These are phyloP conservation scores for Acrossocheilus wenchowensis DNA, from an alignment of 2,797 vertebrate genomes.

Conservation along the genomic window DNA sequence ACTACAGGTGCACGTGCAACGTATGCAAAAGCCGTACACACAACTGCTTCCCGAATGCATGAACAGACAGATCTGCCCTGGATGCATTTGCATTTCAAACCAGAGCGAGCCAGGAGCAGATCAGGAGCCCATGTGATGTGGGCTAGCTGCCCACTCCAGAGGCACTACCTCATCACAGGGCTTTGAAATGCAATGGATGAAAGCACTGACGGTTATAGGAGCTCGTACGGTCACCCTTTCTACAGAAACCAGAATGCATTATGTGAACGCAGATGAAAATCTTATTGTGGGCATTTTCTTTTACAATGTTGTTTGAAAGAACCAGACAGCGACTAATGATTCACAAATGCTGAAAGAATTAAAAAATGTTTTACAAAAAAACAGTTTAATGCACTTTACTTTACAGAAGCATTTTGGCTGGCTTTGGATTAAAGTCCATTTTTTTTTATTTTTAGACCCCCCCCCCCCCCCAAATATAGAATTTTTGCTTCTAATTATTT, in stretches of 20 bases:
- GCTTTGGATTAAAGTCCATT: background rate
- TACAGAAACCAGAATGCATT: slow-evolving; percentile 28
- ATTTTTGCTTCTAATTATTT: background rate
- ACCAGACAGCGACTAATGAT: slow-evolving; percentile 11
- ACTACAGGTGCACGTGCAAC: slow-evolving; percentile 44
- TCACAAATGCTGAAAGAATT: background rate
- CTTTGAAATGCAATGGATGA: slow-evolving; percentile 55
- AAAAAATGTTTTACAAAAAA: background rate
- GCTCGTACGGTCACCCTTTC: slow-evolving; percentile 31
- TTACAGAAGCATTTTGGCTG: slow-evolving; percentile 26
- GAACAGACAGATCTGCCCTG: slow-evolving; percentile 48
- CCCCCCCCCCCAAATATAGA: background rate
- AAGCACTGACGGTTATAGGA: slow-evolving; percentile 45
- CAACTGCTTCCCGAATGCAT: slow-evolving; percentile 52
- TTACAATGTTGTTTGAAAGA: slow-evolving; percentile 30
- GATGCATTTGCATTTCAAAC: slow-evolving; percentile 63
- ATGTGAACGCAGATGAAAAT: slow-evolving; percentile 37
- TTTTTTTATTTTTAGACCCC: background rate
- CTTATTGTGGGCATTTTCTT: slow-evolving; percentile 21
- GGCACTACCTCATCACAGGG: slow-evolving; percentile 54
- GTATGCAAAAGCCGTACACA: slow-evolving; percentile 32
- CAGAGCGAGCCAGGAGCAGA: slow-evolving; percentile 47
- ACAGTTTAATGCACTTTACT: slow-evolving; percentile 44
- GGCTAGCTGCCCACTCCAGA: slow-evolving; percentile 44
- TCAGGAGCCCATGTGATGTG: slow-evolving; percentile 45